phyloP scores from a whole-genome alignment of 23 tunicate species.

The Phallusia fumigata region DNA sequence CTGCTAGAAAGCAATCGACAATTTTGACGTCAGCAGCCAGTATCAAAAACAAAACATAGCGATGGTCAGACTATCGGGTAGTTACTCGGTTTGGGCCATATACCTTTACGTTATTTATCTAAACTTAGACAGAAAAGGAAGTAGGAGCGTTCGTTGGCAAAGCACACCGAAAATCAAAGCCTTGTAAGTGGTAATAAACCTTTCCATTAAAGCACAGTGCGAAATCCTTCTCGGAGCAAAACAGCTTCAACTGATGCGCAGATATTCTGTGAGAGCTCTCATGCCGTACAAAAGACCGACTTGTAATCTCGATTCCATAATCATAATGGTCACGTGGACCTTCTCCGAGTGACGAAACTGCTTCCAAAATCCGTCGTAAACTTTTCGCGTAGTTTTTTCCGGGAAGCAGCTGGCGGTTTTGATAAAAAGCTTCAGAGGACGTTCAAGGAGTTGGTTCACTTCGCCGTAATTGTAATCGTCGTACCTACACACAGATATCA shows the following conservation, averaged over 20 bases:
- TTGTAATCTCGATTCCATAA: slow-evolving; percentile 84
- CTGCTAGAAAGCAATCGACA: too few species aligned
- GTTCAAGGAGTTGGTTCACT: slow-evolving; percentile 68
- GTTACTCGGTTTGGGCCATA: too few species aligned
- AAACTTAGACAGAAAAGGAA: too few species aligned
- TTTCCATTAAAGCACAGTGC: background rate
- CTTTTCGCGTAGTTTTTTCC: slow-evolving; percentile 32
- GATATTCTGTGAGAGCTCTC: slow-evolving; percentile 65
- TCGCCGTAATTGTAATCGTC: slow-evolving; percentile 95
- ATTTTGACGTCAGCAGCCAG: too few species aligned
- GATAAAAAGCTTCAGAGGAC: slow-evolving; percentile 59
- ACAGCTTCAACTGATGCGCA: background rate
- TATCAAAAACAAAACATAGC: too few species aligned
- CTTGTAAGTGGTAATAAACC: too few species aligned
- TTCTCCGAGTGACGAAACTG: slow-evolving; percentile 91
- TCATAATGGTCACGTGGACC: slow-evolving; percentile 82
- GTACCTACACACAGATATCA: slow-evolving; percentile 32
- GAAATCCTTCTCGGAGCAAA: background rate
- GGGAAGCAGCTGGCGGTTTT: slow-evolving; percentile 78
- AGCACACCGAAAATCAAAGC: too few species aligned
- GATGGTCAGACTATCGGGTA: too few species aligned
- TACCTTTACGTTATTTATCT: too few species aligned
- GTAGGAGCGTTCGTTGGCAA: too few species aligned
- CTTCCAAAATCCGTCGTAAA: slow-evolving; percentile 88
- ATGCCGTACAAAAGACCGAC: slow-evolving; percentile 85